A percentile compares a stretch with the other conserved stretches of the same genome.
Evolutionary conservation across 2,888 invertebrate genomes (phyloP).

Genomic region (Sinhomidia bicolor): DNA sequence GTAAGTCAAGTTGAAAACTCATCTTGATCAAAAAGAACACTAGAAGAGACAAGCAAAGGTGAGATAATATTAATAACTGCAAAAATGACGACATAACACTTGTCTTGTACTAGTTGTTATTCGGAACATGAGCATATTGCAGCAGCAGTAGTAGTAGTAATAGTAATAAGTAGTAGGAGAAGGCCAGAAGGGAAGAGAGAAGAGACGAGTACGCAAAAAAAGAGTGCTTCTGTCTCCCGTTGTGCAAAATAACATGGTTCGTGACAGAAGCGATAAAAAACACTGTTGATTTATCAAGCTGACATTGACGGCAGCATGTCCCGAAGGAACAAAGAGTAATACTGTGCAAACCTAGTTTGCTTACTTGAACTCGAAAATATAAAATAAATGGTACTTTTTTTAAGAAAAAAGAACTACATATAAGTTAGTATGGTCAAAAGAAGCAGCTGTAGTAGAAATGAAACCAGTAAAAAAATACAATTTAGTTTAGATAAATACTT

Average conservation of each 20-base stretch:
- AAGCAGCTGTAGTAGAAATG: not conserved
- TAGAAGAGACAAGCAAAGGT: constrained; percentile 45
- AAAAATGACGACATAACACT: constrained; percentile 54
- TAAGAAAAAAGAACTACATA: not conserved
- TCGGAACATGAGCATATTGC: constrained; percentile 37
- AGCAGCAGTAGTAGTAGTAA: not conserved
- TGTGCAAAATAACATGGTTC: constrained; percentile 48
- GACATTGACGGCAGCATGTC: constrained; percentile 48
- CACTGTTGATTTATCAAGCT: constrained; percentile 43
- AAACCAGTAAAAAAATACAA: not conserved
- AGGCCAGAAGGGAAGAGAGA: constrained; percentile 12
- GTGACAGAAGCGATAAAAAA: constrained; percentile 57
- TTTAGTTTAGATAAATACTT: not conserved
- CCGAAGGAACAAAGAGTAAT: constrained; percentile 15
- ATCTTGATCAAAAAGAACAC: constrained; percentile 21
- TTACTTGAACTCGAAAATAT: not conserved
- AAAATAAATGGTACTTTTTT: not conserved
- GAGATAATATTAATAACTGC: constrained; percentile 65
- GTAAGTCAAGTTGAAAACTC: not conserved
- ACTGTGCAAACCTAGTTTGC: not conserved
- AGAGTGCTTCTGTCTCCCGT: constrained; percentile 50
- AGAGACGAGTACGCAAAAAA: not conserved
- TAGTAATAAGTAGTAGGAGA: not conserved
- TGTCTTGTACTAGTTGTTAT: constrained; percentile 24
- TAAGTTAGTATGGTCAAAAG: not conserved